Percentiles rank a stretch among this genome's conserved stretches.
Evolutionary conservation across 2,113 vertebrate genomes (phyloP).

Genomic region (Tetrao urogallus): DNA sequence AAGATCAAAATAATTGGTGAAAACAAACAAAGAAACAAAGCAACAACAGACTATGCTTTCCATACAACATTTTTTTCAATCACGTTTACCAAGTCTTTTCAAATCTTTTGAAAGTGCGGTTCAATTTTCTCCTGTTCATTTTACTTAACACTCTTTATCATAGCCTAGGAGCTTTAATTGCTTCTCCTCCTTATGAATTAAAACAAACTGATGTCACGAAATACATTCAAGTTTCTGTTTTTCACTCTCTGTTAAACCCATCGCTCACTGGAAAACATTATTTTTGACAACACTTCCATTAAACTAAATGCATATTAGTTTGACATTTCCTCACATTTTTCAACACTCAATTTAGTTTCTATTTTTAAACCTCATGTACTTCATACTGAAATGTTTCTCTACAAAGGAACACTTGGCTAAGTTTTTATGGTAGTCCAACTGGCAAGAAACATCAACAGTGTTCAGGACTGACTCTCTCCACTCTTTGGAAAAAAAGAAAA

Average conservation of each 20-base stretch:
- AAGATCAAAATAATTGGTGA: not conserved
- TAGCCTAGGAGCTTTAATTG: not conserved
- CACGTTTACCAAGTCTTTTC: not conserved
- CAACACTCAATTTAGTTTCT: not conserved
- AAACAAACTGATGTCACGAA: not conserved
- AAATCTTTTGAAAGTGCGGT: not conserved
- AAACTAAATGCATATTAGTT: not conserved
- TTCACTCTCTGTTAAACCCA: not conserved
- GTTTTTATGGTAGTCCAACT: conserved; percentile 47
- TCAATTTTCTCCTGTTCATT: not conserved
- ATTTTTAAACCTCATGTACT: conserved; percentile 17
- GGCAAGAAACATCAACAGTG: conserved; percentile 35
- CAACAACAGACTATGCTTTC: not conserved
- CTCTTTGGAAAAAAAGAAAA: conserved; percentile 42
- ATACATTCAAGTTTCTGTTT: not conserved
- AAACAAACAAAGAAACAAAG: no score
- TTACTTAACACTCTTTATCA: not conserved
- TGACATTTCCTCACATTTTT: not conserved
- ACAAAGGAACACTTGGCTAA: conserved; percentile 34
- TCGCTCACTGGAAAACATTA: not conserved
- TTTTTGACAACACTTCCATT: conserved; percentile 9
- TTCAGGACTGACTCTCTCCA: not conserved
- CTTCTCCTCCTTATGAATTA: conserved; percentile 16
- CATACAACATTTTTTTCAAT: not conserved
- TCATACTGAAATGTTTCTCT: not conserved